Conservation (phyloP, 53 echinoderm and acorn worm genomes). For the Mesocentrotus franciscanus region DNA sequence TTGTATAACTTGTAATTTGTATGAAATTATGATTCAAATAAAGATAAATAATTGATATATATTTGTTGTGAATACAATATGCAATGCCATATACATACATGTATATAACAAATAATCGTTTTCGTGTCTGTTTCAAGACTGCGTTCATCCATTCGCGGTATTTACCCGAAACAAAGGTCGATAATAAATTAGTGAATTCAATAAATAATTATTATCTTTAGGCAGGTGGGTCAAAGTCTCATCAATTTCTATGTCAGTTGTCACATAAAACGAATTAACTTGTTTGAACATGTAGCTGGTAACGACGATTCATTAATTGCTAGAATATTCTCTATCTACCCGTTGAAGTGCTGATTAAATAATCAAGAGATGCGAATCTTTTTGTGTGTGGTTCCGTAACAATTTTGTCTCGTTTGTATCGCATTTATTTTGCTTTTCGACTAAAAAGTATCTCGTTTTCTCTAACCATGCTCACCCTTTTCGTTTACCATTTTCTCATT, state of each 20-base stretch:
- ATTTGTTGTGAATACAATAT: not conserved
- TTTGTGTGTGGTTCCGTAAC: too few species aligned
- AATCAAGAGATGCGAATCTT: too few species aligned
- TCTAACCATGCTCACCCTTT: too few species aligned
- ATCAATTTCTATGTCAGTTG: too few species aligned
- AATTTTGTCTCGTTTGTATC: too few species aligned
- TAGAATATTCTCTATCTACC: too few species aligned
- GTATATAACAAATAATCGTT: not conserved
- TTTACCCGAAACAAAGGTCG: not conserved
- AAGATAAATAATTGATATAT: not conserved
- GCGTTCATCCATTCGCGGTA: not conserved
- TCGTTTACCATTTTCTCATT: too few species aligned
- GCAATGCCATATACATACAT: too few species aligned
- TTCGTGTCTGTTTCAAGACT: not conserved
- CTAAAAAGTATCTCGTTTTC: too few species aligned
- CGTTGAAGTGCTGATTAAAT: too few species aligned
- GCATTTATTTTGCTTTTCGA: too few species aligned
- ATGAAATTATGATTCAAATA: not conserved
- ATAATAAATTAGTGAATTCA: not conserved
- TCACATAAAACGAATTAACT: not conserved
- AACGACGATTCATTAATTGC: too few species aligned
- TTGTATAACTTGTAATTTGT: not conserved
- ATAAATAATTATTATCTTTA: not conserved
- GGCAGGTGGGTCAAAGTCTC: not conserved
- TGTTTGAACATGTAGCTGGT: not conserved